phyloP scores from a whole-genome alignment of 2,113 vertebrate genomes.

The Sapajus apella region DNA sequence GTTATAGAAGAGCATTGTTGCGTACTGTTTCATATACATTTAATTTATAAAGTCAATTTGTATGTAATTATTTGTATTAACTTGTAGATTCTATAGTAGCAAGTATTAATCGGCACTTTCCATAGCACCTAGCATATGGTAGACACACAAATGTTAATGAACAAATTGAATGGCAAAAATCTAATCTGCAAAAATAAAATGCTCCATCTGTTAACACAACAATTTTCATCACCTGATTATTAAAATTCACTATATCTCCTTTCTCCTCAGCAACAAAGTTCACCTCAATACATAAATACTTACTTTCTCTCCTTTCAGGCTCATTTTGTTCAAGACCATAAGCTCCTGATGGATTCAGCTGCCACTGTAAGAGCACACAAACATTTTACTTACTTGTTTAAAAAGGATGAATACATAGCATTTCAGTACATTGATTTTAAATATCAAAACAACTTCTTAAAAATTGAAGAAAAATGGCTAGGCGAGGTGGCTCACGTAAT shows the following conservation, averaged over 20 bases:
- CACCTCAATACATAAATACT: slow-evolving; percentile 71
- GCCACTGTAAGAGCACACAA: slow-evolving; percentile 88
- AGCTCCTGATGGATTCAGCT: slow-evolving; percentile 80
- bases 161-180: neutral
- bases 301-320: slow-evolving; percentile 85
- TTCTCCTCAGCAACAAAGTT: slow-evolving; percentile 4
- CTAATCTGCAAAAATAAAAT: neutral
- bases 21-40: slow-evolving; percentile 3
- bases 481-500: no score
- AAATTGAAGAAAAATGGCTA: neutral
- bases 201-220: neutral
- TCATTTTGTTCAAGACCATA: slow-evolving; percentile 75
- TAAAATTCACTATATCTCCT: neutral
- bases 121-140: neutral
- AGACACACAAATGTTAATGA: neutral
- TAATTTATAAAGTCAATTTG: slow-evolving; percentile 41
- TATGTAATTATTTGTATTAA: slow-evolving; percentile 18
- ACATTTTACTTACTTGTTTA: slow-evolving; percentile 35
- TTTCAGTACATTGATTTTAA: slow-evolving; percentile 5
- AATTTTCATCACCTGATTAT: neutral
- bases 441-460: slow-evolving; percentile 28
- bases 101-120: neutral
- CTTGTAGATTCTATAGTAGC: neutral
- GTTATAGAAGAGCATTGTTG: neutral
- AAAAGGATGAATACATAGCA: neutral